Base-by-base conservation (phyloP, 2,797 vertebrate species). In the Lophius americanus region DNA sequence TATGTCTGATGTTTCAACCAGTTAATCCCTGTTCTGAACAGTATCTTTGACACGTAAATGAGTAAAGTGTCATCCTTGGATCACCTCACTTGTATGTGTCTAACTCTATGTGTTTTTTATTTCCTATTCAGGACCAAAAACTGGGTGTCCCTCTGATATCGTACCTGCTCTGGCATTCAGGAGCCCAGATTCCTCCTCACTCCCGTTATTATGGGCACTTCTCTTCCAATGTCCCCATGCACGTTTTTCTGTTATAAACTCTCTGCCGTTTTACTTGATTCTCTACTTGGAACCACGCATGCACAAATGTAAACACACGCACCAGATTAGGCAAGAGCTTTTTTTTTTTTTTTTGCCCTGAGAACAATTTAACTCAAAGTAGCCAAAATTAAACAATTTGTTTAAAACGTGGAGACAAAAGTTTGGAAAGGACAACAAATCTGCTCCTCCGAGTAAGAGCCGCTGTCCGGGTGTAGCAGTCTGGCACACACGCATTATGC, bases 161-260 rank as follows among this genome's bases (percentile, higher is more conserved):
- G 83, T 86, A 92, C 86, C 90, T 92, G 85, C 88, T 89, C 86
- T 88, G 88, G 90, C 89, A 91, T 89, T 92, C 91, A 87, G 89
- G 83, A 85, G 86, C 46, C 63, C 69, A 78, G 73, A 71, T 79
- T 78, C 81, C 69, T 85, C 83, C 78, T 79, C 81, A 61, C 71
- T 71, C 3, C 73, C 60, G 64, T 72, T 77, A 75, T 80, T 76
- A 63, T 69, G 81, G 85, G 76, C 81, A 83, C 68, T 79, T 82
- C 56, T 80, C 72, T 68, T 68, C 69, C 60, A 43, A 60, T 87
- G 64, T 83, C 72, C 65, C 51, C 72, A 42, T 50, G 64, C 23
- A 23, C 23, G 23, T 23, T 23, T 61, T 75, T 65, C 73, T 72
- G 75, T 77, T 68, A 64, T 82, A 85, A 86, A 83, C 83, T 78